Evolutionary conservation across 2,888 invertebrate genomes (phyloP).

Genomic region (Ophion slaviceki): DNA sequence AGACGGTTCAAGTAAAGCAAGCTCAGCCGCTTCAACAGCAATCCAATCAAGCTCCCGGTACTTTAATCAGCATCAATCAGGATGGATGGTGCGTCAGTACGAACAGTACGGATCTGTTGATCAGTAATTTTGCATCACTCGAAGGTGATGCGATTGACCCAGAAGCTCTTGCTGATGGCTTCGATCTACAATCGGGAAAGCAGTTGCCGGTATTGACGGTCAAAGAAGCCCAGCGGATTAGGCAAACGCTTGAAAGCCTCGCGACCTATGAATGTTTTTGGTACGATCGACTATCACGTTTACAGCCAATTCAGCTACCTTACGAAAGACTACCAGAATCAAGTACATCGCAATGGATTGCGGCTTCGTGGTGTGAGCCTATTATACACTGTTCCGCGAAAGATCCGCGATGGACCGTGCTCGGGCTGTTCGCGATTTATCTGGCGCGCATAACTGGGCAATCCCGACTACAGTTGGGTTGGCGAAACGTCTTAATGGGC

Average conservation of each 20-base stretch:
- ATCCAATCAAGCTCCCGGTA: conserved; percentile 4
- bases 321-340: background rate
- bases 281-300: background rate
- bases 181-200: background rate
- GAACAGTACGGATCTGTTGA: conserved; percentile 10
- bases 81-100: conserved; percentile 15
- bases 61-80: background rate
- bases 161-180: conserved; percentile 3
- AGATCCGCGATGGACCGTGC: background rate
- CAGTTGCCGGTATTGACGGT: conserved; percentile 2
- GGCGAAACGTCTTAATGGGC: background rate
- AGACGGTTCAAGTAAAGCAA: background rate
- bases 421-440: conserved; percentile 4
- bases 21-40: background rate
- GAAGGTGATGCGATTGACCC: conserved; percentile 9
- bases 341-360: background rate
- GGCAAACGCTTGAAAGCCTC: background rate
- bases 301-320: background rate
- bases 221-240: conserved; percentile 3
- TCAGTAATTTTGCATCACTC: background rate
- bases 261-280: conserved; percentile 10
- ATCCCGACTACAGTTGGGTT: conserved; percentile 28
- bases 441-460: background rate
- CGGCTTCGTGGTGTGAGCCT: conserved; percentile 3
- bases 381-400: background rate